These are phyloP conservation scores for Zaprionus bogoriensis DNA, from an alignment of 2,888 invertebrate species.

Conservation along the genomic window DNA sequence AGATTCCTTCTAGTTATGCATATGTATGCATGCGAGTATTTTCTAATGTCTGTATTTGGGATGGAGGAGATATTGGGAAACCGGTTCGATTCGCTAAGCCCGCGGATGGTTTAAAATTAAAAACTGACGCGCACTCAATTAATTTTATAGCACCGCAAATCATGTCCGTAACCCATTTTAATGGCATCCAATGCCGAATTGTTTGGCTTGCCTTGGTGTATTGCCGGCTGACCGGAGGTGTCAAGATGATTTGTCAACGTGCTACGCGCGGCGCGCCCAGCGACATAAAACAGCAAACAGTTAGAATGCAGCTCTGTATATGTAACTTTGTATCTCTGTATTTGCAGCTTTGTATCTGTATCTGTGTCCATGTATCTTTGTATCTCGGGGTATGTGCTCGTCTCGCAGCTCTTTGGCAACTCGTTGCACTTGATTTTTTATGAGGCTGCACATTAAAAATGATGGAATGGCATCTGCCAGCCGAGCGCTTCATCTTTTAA, in stretches of 20 bases:
- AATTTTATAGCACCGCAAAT: constrained; percentile 77
- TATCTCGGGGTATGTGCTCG: constrained; percentile 11
- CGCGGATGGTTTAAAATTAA: constrained; percentile 69
- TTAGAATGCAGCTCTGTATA: constrained; percentile 45
- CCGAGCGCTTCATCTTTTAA: constrained; percentile 35
- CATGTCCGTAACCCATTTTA: constrained; percentile 74
- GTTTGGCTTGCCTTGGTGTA: not conserved
- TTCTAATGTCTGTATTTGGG: constrained; percentile 16
- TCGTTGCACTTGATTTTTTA: constrained; percentile 76
- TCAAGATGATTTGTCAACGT: constrained; percentile 73
- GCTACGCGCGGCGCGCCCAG: constrained; percentile 45
- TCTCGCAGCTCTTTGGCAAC: constrained; percentile 46
- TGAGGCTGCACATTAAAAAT: constrained; percentile 55
- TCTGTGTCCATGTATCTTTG: constrained; percentile 3
- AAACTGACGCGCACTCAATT: constrained; percentile 77
- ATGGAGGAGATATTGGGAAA: constrained; percentile 31
- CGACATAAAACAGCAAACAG: constrained; percentile 54
- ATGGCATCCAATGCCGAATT: constrained; percentile 55
- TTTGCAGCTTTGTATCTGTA: constrained; percentile 1
- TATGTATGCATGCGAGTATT: constrained; percentile 14
- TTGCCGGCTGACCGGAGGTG: constrained; percentile 52
- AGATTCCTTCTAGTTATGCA: too few relatives aligned
- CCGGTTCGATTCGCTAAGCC: constrained; percentile 56
- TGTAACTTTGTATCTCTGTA: constrained; percentile 3
- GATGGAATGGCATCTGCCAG: constrained; percentile 68